These are phyloP conservation scores for Araneus ventricosus DNA, from an alignment of 1,140 invertebrate species.

Conservation along the genomic window DNA sequence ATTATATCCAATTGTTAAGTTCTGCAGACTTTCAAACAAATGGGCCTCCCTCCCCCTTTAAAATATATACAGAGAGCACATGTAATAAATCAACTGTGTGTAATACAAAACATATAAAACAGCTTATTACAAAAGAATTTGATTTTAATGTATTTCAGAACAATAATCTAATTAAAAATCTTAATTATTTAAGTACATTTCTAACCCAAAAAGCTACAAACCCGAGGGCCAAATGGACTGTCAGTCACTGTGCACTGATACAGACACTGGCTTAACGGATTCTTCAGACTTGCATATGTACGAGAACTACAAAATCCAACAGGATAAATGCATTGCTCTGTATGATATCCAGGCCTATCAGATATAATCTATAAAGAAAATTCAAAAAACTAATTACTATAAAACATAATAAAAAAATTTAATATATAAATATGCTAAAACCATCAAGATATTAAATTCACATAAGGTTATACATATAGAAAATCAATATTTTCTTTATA, in stretches of 20 bases:
- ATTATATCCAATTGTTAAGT: no score
- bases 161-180: not conserved
- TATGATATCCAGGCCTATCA: constrained; percentile 86
- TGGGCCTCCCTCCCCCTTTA: no score
- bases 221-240: constrained; percentile 85
- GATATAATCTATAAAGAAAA: constrained; percentile 81
- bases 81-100: no score
- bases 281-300: constrained; percentile 87
- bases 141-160: not conserved
- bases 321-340: constrained; percentile 87
- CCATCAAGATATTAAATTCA: no score
- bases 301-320: constrained; percentile 90
- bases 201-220: constrained; percentile 78
- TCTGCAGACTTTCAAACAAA: no score
- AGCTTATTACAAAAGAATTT: not conserved
- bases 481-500: no score
- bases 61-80: no score
- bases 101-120: no score
- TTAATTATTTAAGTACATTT: not conserved
- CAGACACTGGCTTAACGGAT: constrained; percentile 86
- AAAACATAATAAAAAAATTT: not conserved
- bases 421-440: no score
- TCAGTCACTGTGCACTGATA: constrained; percentile 92
- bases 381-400: constrained; percentile 35
- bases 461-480: no score